Evolutionary conservation across 2,888 invertebrate genomes (phyloP), one percentile per base, ranked within the genome.

Genomic region (Gymnosoma rotundatum): DNA sequence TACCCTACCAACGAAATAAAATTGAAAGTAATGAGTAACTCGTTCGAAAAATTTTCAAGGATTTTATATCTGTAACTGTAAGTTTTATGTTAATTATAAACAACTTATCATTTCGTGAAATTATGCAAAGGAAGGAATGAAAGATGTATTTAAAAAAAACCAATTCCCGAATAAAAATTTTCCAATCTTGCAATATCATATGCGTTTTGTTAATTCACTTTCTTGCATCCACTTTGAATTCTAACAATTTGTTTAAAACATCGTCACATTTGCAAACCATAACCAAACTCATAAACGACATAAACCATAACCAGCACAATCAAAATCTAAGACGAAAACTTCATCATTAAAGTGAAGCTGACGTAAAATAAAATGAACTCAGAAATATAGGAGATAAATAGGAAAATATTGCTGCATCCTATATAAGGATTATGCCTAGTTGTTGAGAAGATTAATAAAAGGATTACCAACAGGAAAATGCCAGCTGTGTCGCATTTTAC

Each of bases 361-460:
- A 18, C 18, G 58, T 36, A 58, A 70, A 25, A 52, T 60, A 25
- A 18, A 48, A 32, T 42, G 45, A 4, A 36, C 21, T 69, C 45
- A 10, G 70, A 48, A n/a, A n/a, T 64, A 54, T 64, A 48, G 16
- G 8, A 66, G 16, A 42, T 64, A 64, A 70, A 58, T 61, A n/a
- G 50, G 64, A 74, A 50, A 50, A 32, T 32, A 32, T 32, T 32
- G 32, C 32, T 32, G 25, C 48, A 67, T 75, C 64, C 56, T 45
- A 48, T 60, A 42, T 54, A 64, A 76, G 73, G 83, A 80, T 83
- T 83, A 83, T 78, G 83, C 76, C 83, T 80, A 80, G 80, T 73
- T 84, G 80, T 83, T 81, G 78, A 48, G 69, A 73, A 70, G 80
- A 84, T 84, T 84, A 84, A 78, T 81, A 84, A 81, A 84, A 81